Conservation (phyloP, 2,113 vertebrate species). For the Cololabis saira region DNA sequence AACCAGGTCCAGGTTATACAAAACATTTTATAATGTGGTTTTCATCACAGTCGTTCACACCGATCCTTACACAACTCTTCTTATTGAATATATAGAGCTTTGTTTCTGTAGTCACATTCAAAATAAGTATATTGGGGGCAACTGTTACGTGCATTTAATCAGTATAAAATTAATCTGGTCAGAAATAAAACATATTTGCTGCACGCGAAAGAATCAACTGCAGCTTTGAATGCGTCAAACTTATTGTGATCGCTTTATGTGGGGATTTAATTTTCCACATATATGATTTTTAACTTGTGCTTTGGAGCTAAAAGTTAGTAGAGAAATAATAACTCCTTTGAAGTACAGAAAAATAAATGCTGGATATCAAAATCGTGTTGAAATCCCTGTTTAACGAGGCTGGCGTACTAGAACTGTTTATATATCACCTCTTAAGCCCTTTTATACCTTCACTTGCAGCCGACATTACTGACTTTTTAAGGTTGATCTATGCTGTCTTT, state of each 20-base stretch:
- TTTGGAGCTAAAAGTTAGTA: conserved; percentile 19
- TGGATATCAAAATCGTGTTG: not conserved
- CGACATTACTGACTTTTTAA: conserved; percentile 18
- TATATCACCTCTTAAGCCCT: conserved; percentile 25
- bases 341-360: not conserved
- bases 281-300: not conserved
- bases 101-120: too few species aligned
- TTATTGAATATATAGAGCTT: too few species aligned
- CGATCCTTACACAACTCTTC: too few species aligned
- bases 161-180: not conserved
- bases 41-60: too few species aligned
- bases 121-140: too few species aligned
- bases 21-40: too few species aligned
- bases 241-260: not conserved
- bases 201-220: too few species aligned
- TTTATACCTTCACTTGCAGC: conserved; percentile 3
- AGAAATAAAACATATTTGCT: too few species aligned
- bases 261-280: conserved; percentile 4
- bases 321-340: not conserved
- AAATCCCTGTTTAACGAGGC: conserved; percentile 5
- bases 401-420: not conserved
- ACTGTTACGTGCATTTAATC: not conserved
- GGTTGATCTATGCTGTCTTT: conserved; percentile 46
- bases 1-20: too few species aligned
- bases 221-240: conserved; percentile 8